Conservation (phyloP, 2,888 invertebrate genomes). For the Crossocerus cetratus region DNA sequence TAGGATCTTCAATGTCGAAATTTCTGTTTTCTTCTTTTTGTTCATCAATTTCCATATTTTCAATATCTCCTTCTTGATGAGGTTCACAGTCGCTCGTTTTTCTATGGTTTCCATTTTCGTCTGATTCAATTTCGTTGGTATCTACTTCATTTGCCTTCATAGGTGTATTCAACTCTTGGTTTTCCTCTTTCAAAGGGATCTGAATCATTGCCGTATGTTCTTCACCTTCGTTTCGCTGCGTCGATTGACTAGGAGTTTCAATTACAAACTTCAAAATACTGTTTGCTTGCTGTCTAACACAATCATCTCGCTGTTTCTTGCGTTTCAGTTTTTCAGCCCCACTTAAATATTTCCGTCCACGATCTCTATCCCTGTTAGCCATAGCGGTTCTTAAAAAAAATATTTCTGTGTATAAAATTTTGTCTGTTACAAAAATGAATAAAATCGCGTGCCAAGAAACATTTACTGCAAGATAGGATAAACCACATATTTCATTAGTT, state of each 20-base stretch:
- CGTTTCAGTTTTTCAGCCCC: conserved; percentile 25
- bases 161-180: too few species aligned
- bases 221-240: conserved; percentile 18
- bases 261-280: conserved; percentile 23
- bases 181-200: too few species aligned
- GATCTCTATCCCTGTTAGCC: conserved; percentile 15
- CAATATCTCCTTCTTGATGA: conserved; percentile 21
- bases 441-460: conserved; percentile 11
- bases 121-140: background rate
- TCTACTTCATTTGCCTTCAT: too few species aligned
- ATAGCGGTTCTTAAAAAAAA: too few species aligned
- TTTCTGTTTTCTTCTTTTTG: conserved; percentile 21
- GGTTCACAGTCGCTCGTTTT: conserved; percentile 20
- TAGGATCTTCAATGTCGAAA: conserved; percentile 30
- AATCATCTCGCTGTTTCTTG: conserved; percentile 23
- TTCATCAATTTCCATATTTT: conserved; percentile 20
- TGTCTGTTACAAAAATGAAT: conserved; percentile 20
- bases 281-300: conserved; percentile 25
- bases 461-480: conserved; percentile 16
- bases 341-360: conserved; percentile 23
- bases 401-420: conserved; percentile 5
- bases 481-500: conserved; percentile 22
- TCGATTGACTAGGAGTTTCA: conserved; percentile 22
- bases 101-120: conserved; percentile 19
- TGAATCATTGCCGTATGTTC: conserved; percentile 19